These are phyloP conservation scores for Alfaro cultratus DNA, from an alignment of 2,797 vertebrate genomes.

Conservation along the genomic window DNA sequence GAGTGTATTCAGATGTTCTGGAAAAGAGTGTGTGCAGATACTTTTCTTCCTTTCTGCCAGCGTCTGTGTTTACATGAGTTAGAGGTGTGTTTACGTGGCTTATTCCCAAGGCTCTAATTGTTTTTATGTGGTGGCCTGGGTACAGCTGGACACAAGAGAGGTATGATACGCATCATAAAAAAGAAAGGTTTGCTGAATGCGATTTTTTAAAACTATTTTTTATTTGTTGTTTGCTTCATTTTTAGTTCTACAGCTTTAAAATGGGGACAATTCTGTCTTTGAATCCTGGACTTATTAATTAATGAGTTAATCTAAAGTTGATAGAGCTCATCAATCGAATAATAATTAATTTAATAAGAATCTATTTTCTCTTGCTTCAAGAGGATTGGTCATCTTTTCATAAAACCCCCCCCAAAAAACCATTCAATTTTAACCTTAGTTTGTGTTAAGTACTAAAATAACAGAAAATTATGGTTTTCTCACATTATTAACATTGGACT, in stretches of 20 bases:
- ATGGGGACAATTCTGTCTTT: not conserved
- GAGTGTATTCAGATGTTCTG: slow-evolving; percentile 15
- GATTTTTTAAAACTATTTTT: not conserved
- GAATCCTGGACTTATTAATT: not conserved
- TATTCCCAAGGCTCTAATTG: slow-evolving; percentile 12
- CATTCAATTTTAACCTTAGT: too few relatives aligned
- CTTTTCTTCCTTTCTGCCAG: slow-evolving; percentile 14
- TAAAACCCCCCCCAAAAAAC: too few relatives aligned
- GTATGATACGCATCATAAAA: not conserved
- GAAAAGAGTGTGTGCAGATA: not conserved
- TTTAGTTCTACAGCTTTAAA: not conserved
- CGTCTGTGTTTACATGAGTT: slow-evolving; percentile 7
- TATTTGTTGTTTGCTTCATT: not conserved
- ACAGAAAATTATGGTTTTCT: too few relatives aligned
- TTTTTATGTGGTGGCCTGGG: not conserved
- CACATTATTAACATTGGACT: too few relatives aligned
- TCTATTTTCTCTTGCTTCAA: too few relatives aligned
- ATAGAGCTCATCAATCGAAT: too few relatives aligned
- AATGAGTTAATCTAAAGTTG: too few relatives aligned
- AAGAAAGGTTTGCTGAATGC: not conserved
- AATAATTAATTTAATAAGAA: too few relatives aligned
- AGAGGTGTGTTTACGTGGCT: slow-evolving; percentile 3
- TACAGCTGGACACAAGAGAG: not conserved
- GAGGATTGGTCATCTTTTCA: too few relatives aligned
- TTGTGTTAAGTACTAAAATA: too few relatives aligned